phyloP scores from a whole-genome alignment of 2,888 invertebrate species.

The Hipparchia semele region DNA sequence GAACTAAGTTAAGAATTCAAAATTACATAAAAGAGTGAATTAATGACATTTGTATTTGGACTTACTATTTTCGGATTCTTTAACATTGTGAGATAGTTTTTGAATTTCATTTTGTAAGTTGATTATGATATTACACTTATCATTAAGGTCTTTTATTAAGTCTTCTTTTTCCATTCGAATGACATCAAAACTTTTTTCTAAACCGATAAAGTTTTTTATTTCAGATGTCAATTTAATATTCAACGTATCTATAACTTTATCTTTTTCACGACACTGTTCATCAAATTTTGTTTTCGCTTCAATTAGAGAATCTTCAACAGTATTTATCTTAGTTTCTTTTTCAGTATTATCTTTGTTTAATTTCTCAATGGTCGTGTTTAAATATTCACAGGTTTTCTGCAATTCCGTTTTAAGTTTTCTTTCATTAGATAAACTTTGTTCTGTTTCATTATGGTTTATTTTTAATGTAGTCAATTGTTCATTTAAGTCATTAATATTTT shows the following conservation, averaged over 20 bases:
- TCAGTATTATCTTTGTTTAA: slow-evolving; percentile 42
- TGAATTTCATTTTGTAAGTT: slow-evolving; percentile 46
- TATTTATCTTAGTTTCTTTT: slow-evolving; percentile 47
- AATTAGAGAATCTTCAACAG: slow-evolving; percentile 43
- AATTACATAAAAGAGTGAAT: slow-evolving; percentile 8
- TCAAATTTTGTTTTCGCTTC: slow-evolving; percentile 42
- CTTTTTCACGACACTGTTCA: slow-evolving; percentile 45
- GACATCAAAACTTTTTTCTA: slow-evolving; percentile 43
- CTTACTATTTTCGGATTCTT: slow-evolving; percentile 37
- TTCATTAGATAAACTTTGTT: slow-evolving; percentile 40
- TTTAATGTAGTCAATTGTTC: slow-evolving; percentile 26
- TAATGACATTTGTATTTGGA: slow-evolving; percentile 16
- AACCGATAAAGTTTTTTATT: slow-evolving; percentile 43
- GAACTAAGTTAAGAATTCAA: not conserved
- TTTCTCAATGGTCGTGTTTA: slow-evolving; percentile 45
- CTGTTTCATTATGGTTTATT: slow-evolving; percentile 12
- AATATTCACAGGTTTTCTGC: slow-evolving; percentile 40
- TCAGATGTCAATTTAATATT: slow-evolving; percentile 44
- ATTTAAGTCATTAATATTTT: slow-evolving; percentile 26
- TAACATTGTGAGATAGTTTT: slow-evolving; percentile 35
- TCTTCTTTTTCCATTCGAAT: slow-evolving; percentile 47
- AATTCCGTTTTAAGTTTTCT: slow-evolving; percentile 43
- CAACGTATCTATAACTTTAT: slow-evolving; percentile 40
- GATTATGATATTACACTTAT: slow-evolving; percentile 45
- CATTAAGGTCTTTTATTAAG: slow-evolving; percentile 44